These are phyloP conservation scores for Peromyscus maniculatus DNA, from an alignment of 2,113 vertebrate genomes.

Conservation along the genomic window DNA sequence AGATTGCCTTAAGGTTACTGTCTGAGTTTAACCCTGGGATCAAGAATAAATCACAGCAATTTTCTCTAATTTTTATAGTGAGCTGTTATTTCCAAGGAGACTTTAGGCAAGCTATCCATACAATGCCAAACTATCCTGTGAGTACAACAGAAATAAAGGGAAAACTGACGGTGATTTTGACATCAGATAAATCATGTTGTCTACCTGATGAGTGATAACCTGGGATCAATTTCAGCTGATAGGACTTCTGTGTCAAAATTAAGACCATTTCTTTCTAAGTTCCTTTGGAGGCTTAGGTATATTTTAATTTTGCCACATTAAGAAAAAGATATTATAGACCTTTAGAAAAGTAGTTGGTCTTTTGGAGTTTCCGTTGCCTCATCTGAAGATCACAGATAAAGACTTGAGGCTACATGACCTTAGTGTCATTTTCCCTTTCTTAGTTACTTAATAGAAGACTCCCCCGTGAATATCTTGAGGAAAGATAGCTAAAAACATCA, in stretches of 20 bases:
- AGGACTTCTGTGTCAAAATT: not conserved
- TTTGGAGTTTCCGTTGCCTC: not conserved
- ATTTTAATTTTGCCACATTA: slow-evolving; percentile 48
- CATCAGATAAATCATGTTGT: not conserved
- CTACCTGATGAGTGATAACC: not conserved
- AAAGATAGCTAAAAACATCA: slow-evolving; percentile 18
- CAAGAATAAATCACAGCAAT: slow-evolving; percentile 59
- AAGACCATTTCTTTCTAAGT: not conserved
- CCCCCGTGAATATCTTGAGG: not conserved
- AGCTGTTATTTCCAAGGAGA: slow-evolving; percentile 56
- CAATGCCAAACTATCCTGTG: not conserved
- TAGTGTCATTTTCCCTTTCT: not conserved
- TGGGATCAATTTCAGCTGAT: not conserved
- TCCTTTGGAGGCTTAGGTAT: not conserved
- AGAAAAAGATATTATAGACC: not conserved
- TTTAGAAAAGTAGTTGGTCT: slow-evolving; percentile 50
- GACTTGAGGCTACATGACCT: not conserved
- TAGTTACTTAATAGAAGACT: not conserved
- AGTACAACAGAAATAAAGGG: not conserved
- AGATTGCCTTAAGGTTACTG: slow-evolving; percentile 48
- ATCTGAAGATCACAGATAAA: not conserved
- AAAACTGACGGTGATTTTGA: slow-evolving; percentile 27
- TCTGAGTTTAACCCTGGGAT: slow-evolving; percentile 47
- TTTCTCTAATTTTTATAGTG: slow-evolving; percentile 64
- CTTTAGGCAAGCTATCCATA: not conserved